A percentile compares a stretch with the other conserved stretches of the same genome.
These are phyloP conservation scores for Halichoerus grypus DNA, from an alignment of 2,113 vertebrate species.

Conservation along the genomic window DNA sequence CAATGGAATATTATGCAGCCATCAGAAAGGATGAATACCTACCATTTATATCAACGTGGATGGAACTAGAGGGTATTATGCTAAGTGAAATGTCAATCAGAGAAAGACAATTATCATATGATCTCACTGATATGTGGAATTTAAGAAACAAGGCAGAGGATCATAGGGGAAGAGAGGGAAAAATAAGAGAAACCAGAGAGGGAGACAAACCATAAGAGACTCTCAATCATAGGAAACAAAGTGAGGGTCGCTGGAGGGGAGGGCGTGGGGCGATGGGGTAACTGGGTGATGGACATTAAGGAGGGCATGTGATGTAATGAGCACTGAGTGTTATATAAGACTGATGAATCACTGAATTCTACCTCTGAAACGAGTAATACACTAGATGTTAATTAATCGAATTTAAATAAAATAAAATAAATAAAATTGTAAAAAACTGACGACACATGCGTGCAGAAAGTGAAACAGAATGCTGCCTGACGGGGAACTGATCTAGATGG, in stretches of 20 bases:
- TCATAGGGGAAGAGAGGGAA: neutral
- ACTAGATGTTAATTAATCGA: no score
- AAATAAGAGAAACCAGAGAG: neutral
- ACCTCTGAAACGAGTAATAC: no score
- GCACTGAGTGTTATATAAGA: no score
- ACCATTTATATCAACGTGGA: neutral
- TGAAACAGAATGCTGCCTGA: neutral
- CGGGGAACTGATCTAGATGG: no score
- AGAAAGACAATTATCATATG: neutral
- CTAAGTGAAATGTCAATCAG: neutral
- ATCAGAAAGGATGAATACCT: neutral
- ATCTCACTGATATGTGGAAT: neutral
- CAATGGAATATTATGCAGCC: neutral
- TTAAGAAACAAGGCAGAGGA: neutral
- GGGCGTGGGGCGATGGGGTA: no score
- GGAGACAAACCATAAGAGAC: neutral
- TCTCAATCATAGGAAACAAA: neutral
- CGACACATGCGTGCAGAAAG: neutral
- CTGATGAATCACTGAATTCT: no score
- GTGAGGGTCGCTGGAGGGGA: neutral
- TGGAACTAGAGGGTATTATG: neutral
- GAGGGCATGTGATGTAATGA: neutral
- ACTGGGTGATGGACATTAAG: no score
- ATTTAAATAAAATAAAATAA: no score
- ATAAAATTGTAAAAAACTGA: no score